Evolutionary conservation across 2,888 invertebrate species (phyloP).

Genomic region (Heliconius hortense): DNA sequence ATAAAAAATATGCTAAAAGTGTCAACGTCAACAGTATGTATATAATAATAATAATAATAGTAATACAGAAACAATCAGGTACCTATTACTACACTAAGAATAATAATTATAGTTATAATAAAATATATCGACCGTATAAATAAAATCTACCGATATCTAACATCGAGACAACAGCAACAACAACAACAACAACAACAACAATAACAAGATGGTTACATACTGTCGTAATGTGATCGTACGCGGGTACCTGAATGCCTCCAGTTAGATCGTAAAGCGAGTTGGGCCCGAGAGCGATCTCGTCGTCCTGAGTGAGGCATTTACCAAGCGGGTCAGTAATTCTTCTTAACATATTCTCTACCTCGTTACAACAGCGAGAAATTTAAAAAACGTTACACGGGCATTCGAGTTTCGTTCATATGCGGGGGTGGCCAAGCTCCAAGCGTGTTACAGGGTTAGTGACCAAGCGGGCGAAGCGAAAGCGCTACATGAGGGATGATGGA

Average conservation of each 20-base stretch:
- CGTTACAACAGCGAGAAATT: conserved; percentile 72
- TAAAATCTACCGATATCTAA: conserved; percentile 35
- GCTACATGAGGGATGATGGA: conserved; percentile 57
- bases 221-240: conserved; percentile 40
- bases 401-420: conserved; percentile 48
- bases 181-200: not conserved
- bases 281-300: conserved; percentile 79
- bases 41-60: conserved; percentile 19
- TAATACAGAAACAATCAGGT: conserved; percentile 69
- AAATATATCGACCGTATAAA: not conserved
- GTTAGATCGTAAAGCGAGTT: conserved; percentile 81
- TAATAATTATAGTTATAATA: conserved; percentile 9
- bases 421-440: conserved; percentile 59
- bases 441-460: conserved; percentile 65
- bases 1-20: conserved; percentile 41
- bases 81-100: conserved; percentile 58
- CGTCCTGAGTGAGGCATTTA: conserved; percentile 80
- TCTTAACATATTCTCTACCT: conserved; percentile 73
- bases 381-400: conserved; percentile 66
- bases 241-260: conserved; percentile 81
- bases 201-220: conserved; percentile 37
- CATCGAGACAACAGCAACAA: conserved; percentile 38
- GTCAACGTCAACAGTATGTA: conserved; percentile 39
- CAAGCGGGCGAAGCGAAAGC: conserved; percentile 60
- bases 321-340: conserved; percentile 79